phyloP scores from a whole-genome alignment of 2,888 invertebrate genomes.

The Empis stercorea region DNA sequence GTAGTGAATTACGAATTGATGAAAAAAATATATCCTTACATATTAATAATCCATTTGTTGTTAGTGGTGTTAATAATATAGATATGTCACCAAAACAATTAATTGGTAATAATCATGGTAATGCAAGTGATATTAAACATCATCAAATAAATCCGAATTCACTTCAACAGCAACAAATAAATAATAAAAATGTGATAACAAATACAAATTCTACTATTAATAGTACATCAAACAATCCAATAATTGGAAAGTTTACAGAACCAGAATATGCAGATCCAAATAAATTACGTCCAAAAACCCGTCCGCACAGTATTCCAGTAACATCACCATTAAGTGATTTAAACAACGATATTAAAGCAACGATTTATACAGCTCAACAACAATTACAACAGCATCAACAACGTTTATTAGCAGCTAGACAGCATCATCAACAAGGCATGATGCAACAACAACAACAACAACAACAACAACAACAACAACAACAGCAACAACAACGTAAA shows the following conservation, averaged over 20 bases:
- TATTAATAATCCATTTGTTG: constrained; percentile 17
- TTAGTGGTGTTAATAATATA: neutral
- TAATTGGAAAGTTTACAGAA: neutral
- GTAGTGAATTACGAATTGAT: constrained; percentile 17
- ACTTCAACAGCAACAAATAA: neutral
- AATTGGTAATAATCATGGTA: neutral
- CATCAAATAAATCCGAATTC: neutral
- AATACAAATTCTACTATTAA: neutral
- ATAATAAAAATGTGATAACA: constrained; percentile 4
- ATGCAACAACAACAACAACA: constrained; percentile 16
- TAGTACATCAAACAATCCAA: neutral
- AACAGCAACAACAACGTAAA: constrained; percentile 22
- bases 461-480: constrained; percentile 8
- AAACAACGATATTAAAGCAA: constrained; percentile 14
- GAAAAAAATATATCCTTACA: constrained; percentile 18
- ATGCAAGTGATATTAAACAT: neutral
- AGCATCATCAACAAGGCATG: constrained; percentile 5
- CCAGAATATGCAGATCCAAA: constrained; percentile 29
- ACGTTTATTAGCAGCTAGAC: constrained; percentile 6
- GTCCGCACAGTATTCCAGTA: constrained; percentile 52
- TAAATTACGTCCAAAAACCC: constrained; percentile 24
- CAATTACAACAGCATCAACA: constrained; percentile 6
- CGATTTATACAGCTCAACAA: constrained; percentile 12
- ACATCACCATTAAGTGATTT: constrained; percentile 20
- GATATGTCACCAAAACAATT: neutral